A percentile compares a stretch with the other conserved stretches of the same genome.
phyloP scores from a whole-genome alignment of 2,888 invertebrate genomes.

The Malthinus flaveolus region DNA sequence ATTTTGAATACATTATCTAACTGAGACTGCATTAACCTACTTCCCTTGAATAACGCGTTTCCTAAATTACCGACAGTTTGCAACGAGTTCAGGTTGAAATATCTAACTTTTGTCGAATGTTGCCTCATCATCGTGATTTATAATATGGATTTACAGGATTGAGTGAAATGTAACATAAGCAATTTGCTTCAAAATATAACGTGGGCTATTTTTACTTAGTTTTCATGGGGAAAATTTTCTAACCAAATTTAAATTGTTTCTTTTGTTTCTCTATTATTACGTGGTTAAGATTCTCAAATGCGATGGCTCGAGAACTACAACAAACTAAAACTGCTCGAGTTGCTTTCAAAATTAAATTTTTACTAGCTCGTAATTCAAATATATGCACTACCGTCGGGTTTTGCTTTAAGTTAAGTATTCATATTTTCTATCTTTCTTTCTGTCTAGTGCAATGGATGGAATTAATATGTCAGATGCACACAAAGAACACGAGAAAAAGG shows the following conservation, averaged over 20 bases:
- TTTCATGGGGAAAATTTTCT: background rate
- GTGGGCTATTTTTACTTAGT: background rate
- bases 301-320: too few species aligned
- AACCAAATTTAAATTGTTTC: background rate
- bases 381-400: too few species aligned
- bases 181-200: constrained; percentile 15
- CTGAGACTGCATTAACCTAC: constrained; percentile 38
- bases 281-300: too few species aligned
- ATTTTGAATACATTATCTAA: constrained; percentile 30
- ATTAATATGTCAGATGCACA: too few species aligned
- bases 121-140: constrained; percentile 36
- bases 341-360: too few species aligned
- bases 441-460: too few species aligned
- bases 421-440: too few species aligned
- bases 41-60: constrained; percentile 38
- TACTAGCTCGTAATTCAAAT: too few species aligned
- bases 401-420: too few species aligned
- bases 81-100: constrained; percentile 35
- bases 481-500: too few species aligned
- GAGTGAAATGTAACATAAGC: constrained; percentile 37
- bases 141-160: constrained; percentile 34
- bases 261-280: too few species aligned
- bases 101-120: constrained; percentile 33
- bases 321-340: too few species aligned
- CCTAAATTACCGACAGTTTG: constrained; percentile 38